These are phyloP conservation scores for Meloidogyne exigua DNA, from an alignment of 1,140 invertebrate species.

Conservation along the genomic window DNA sequence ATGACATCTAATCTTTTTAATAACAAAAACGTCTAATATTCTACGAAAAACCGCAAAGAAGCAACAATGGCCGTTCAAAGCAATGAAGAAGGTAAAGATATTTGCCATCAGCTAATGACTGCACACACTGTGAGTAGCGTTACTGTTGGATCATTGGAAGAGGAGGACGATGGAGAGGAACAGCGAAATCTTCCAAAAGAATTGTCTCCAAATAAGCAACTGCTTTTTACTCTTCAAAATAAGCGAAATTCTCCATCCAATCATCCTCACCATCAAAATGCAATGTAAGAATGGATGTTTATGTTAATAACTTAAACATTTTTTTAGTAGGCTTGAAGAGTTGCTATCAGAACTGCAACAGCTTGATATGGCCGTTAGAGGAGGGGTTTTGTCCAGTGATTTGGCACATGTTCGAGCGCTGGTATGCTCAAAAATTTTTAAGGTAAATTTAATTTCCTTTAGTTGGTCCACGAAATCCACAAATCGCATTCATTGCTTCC, in stretches of 20 bases:
- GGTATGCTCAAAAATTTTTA: neutral
- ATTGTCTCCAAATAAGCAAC: neutral
- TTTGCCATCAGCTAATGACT: neutral
- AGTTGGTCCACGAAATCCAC: slow-evolving; percentile 1
- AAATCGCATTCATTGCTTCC: neutral
- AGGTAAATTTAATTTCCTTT: neutral
- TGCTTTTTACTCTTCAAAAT: neutral
- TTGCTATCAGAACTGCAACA: slow-evolving; percentile 1
- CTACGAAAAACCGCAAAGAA: neutral
- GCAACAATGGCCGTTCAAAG: neutral
- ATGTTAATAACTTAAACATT: neutral
- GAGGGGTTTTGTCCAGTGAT: neutral
- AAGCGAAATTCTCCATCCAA: neutral
- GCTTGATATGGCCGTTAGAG: neutral
- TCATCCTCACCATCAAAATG: neutral
- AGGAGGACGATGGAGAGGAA: neutral
- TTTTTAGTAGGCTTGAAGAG: neutral
- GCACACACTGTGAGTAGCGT: neutral
- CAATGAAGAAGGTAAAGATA: neutral
- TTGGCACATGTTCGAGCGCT: neutral
- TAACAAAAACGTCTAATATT: neutral
- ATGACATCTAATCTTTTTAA: neutral
- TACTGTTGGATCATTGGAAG: neutral
- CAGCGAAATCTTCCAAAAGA: neutral
- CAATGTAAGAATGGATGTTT: neutral